phyloP scores from a whole-genome alignment of 2,113 vertebrate species.

The Anthoscopus minutus region DNA sequence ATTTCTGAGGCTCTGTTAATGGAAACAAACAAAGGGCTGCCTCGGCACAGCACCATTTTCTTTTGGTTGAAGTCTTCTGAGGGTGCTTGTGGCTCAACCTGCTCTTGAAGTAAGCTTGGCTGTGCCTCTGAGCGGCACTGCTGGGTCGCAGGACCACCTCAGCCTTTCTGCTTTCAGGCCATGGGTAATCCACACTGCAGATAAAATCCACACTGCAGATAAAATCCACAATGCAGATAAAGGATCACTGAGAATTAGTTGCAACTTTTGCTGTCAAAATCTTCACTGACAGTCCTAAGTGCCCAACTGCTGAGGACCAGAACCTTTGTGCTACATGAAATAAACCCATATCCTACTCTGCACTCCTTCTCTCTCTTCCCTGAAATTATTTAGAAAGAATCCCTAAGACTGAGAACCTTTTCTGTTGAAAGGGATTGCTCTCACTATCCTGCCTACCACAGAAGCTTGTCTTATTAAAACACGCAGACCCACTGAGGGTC shows the following conservation, averaged over 20 bases:
- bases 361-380: not conserved
- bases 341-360: not conserved
- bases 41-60: not conserved
- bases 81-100: too few species aligned
- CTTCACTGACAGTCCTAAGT: not conserved
- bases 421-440: not conserved
- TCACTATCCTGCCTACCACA: accelerated
- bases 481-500: not conserved
- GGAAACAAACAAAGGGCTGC: not conserved
- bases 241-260: not conserved
- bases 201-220: not conserved
- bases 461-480: not conserved
- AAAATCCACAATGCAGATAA: not conserved
- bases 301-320: not conserved
- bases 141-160: not conserved
- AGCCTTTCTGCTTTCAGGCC: not conserved
- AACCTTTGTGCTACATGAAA: not conserved
- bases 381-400: not conserved
- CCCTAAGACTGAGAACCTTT: not conserved
- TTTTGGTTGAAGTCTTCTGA: not conserved
- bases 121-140: not conserved
- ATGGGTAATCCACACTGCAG: not conserved
- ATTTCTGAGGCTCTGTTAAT: not conserved
- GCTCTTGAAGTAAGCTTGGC: not conserved
- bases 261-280: not conserved